Conservation (phyloP, 2,888 invertebrate genomes). For the Lepidochrysops patricia region DNA sequence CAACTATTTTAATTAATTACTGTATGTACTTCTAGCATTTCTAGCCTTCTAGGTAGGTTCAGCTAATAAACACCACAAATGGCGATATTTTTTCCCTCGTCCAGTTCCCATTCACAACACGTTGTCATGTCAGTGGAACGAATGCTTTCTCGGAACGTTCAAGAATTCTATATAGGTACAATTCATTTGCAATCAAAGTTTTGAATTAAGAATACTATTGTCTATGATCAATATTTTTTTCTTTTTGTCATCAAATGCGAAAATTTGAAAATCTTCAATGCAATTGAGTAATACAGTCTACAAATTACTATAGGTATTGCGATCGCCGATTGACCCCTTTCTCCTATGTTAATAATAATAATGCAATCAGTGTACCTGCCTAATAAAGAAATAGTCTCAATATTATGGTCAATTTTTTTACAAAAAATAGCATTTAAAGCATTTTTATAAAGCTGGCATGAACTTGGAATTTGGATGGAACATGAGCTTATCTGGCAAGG, state of each 20-base stretch:
- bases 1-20: neutral
- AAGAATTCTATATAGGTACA: neutral
- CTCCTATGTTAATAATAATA: no score
- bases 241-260: neutral
- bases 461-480: neutral
- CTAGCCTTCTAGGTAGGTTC: neutral
- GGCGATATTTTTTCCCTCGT: neutral
- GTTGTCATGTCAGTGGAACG: constrained; percentile 7
- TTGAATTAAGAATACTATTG: neutral
- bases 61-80: neutral
- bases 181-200: neutral
- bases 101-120: constrained; percentile 5
- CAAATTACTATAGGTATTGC: no score
- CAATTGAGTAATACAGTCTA: no score
- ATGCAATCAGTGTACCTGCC: no score
- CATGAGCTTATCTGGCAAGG: neutral
- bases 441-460: neutral
- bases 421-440: no score
- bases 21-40: neutral
- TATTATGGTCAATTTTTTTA: no score
- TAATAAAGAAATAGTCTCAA: no score
- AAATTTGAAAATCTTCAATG: no score
- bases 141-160: neutral
- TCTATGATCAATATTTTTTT: neutral
- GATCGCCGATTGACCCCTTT: no score